Evolutionary conservation across 2,113 vertebrate genomes (phyloP), one percentile per base, ranked within the genome.

Genomic region (Camelus dromedarius): DNA sequence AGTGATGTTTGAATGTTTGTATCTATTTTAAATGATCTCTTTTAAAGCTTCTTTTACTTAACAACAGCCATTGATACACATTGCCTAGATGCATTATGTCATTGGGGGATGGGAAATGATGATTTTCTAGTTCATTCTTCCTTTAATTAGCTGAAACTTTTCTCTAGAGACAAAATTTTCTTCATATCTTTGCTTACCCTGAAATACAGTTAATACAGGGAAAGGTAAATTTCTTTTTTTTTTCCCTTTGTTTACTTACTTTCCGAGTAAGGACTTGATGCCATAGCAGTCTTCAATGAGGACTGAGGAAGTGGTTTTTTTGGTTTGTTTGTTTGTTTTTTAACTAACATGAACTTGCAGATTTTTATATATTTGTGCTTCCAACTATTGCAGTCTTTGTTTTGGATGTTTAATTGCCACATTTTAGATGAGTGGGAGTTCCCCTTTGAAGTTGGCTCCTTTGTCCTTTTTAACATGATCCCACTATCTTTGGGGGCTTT

Each of bases 361-460:
- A 5, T 66, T 72, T 64, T 83, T 35, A 8, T 50, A 10, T 86
- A 46, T 82, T 70, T 93, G 42, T 90, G 56, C 16, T 42, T 92
- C 3, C 42, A 28, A 87, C 38, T 89, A 7, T 88, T 76, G 22
- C 14, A 30, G 16, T 75, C 19, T 52, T 76, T 56, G 19, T 48
- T 54, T 64, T 70, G 22, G 56, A 30, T 82, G 15, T 20, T 96
- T 26, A 79, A 56, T 85, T 95, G 28, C 18, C n/a, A 89, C 35
- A 76, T 85, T 95, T 80, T 95, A 60, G 48, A 64, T 77, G 52
- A 62, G 12, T 92, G 8, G 3, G 42, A 28, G 8, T 72, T 95
- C 58, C 16, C 20, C n/a, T 93, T 89, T 93, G 19, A 91, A 80
- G 42, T 76, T 89, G 8, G 5, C 67, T 86, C 54, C 20, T 96